These are phyloP conservation scores for Aphyosemion australe DNA, from an alignment of 2,113 vertebrate species.

Conservation along the genomic window DNA sequence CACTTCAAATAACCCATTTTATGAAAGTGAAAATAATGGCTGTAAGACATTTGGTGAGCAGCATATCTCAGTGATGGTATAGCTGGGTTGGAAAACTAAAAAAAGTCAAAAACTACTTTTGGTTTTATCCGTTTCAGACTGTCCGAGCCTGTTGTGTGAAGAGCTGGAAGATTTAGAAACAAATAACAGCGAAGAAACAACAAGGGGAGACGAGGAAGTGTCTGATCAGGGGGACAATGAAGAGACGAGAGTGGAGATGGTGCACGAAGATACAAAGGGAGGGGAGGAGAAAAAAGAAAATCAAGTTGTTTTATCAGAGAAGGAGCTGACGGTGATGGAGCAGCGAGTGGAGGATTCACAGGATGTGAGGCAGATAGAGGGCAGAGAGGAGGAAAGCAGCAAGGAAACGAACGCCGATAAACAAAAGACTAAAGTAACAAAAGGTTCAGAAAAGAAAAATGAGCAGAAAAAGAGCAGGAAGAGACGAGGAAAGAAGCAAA, in stretches of 20 bases:
- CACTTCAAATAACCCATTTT: too few species aligned
- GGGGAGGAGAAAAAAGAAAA: constrained; percentile 27
- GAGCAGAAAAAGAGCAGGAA: constrained; percentile 53
- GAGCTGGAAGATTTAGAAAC: constrained; percentile 65
- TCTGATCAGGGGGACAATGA: constrained; percentile 44
- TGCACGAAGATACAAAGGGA: constrained; percentile 10
- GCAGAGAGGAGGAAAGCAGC: constrained; percentile 8
- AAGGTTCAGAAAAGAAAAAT: constrained; percentile 24
- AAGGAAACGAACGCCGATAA: constrained; percentile 18
- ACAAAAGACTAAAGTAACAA: constrained; percentile 23
- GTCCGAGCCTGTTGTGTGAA: constrained; percentile 75
- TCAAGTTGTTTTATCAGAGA: constrained; percentile 24
- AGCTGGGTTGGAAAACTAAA: too few species aligned
- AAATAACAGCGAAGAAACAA: constrained; percentile 36
- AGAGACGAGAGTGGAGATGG: constrained; percentile 33
- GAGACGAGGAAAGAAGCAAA: constrained; percentile 49
- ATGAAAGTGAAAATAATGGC: too few species aligned
- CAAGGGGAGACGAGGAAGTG: constrained; percentile 42
- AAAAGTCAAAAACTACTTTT: background rate
- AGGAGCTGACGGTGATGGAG: constrained; percentile 9
- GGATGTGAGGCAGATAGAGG: constrained; percentile 44
- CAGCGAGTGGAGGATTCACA: constrained; percentile 29
- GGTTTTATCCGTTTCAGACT: constrained; percentile 63
- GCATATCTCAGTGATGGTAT: too few species aligned
- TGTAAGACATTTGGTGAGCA: too few species aligned